Evolutionary conservation across 2,797 vertebrate genomes (phyloP), one percentile per base, ranked within the genome.

Genomic region (Bovichtus variegatus): DNA sequence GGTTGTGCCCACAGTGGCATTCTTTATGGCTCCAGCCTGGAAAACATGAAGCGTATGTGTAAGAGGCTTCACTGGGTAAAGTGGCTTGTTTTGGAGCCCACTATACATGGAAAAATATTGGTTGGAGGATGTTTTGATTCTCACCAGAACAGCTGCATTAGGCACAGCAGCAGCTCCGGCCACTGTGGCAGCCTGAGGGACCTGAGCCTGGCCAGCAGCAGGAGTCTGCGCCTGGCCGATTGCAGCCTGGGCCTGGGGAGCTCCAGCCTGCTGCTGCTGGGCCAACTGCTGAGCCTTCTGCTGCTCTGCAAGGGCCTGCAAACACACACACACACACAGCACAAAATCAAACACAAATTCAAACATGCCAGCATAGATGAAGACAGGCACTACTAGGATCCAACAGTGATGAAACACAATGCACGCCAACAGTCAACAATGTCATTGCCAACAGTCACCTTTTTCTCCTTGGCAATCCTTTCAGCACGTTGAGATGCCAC

Each of bases 381-480:
- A 43, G 62, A 34, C 8, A 23, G 65, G 27, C 6, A 43, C n/a
- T 5, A 21, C 15, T 41, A 73, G n/a, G 19, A 65, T 51, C 19
- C n/a, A 47, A 66, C n/a, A 40, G 38, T 2, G 19, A 19, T 43
- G 3, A 58, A 63, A 60, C 29, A 54, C 18, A 62, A 55, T 44
- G 53, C 25, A 58, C 54, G 10, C 16, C 38, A 5, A 43, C 65
- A 49, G 46, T 1, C 1, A 16, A 51, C 62, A 51, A 10, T 34
- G 36, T 66, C 31, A 55, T 21, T 51, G 46, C 5, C 5, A n/a
- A 76, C 15, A 79, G 72, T 79, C 80, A 98, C 97, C 97, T 98
- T 98, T 80, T 99, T 98, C 92, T 98, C 97, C 82, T 98, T 98
- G 36, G 97, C 96, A 55, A 98, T 98, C 71, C 97, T 95, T 64